These are phyloP conservation scores for Tinea semifulvella DNA, from an alignment of 2,888 invertebrate species.

Conservation along the genomic window DNA sequence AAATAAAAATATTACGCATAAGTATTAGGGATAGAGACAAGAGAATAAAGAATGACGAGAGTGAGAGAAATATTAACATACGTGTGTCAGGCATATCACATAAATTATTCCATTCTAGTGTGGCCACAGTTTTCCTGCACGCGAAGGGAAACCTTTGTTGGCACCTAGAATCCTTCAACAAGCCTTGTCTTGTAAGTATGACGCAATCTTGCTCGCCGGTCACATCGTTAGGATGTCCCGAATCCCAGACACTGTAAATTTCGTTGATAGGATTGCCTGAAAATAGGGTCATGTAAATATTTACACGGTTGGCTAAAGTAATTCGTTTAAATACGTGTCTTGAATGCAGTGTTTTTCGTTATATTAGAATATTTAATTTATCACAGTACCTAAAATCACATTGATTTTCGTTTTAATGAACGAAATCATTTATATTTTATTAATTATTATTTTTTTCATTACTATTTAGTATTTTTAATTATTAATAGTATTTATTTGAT, in stretches of 20 bases:
- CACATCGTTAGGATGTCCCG: constrained; percentile 38
- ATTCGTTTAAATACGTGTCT: no score
- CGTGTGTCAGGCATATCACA: constrained; percentile 40
- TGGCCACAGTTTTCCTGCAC: constrained; percentile 37
- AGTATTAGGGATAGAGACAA: no score
- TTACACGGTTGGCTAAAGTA: no score
- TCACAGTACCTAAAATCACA: no score
- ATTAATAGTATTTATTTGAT: no score
- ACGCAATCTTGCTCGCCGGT: constrained; percentile 31
- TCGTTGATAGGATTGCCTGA: constrained; percentile 33
- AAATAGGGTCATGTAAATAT: no score
- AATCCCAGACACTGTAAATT: constrained; percentile 37
- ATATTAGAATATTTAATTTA: neutral
- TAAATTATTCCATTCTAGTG: constrained; percentile 36
- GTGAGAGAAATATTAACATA: constrained; percentile 22
- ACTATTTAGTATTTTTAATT: no score
- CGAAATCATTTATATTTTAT: no score
- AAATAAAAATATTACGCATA: neutral
- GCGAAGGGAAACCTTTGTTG: constrained; percentile 32
- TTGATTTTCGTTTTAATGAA: no score
- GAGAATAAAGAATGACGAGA: no score
- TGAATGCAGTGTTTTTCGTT: no score
- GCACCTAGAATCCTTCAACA: constrained; percentile 35
- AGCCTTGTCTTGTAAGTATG: constrained; percentile 25
- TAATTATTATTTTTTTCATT: neutral